phyloP scores from a whole-genome alignment of 2,888 invertebrate genomes.

The Callosobruchus maculatus region DNA sequence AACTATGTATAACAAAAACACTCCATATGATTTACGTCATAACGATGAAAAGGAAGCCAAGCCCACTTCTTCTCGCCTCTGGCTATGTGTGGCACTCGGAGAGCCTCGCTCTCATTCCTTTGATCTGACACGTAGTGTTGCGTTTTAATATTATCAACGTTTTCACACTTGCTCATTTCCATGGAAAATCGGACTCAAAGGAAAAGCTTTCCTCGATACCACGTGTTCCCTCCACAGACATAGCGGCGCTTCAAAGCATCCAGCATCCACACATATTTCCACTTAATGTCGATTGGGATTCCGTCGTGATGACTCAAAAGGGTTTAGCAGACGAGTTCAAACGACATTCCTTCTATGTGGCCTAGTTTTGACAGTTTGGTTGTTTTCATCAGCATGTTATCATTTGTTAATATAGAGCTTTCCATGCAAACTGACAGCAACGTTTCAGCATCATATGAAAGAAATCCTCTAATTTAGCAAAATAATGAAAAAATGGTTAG shows the following conservation, averaged over 20 bases:
- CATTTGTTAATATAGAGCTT: too few species aligned
- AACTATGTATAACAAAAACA: too few species aligned
- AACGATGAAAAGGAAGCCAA: too few species aligned
- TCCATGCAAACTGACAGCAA: too few species aligned
- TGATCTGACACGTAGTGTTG: not conserved
- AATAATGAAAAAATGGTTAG: too few species aligned
- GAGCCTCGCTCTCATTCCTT: not conserved
- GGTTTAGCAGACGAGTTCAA: not conserved
- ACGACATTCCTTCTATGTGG: not conserved
- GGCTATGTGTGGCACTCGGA: too few species aligned
- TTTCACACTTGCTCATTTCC: not conserved
- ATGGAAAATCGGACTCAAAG: not conserved
- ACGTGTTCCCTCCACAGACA: not conserved
- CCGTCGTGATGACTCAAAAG: not conserved
- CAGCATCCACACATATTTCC: not conserved
- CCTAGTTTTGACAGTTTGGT: too few species aligned
- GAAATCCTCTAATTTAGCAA: too few species aligned
- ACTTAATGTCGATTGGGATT: not conserved
- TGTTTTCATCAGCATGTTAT: too few species aligned
- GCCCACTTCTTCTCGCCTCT: too few species aligned
- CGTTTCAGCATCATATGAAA: too few species aligned
- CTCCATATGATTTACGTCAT: too few species aligned
- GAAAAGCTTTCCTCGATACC: not conserved
- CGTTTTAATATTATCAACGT: not conserved
- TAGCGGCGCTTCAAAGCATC: not conserved